Evolutionary conservation across 2,888 invertebrate species (phyloP).

Genomic region (Eristalis tenax): DNA sequence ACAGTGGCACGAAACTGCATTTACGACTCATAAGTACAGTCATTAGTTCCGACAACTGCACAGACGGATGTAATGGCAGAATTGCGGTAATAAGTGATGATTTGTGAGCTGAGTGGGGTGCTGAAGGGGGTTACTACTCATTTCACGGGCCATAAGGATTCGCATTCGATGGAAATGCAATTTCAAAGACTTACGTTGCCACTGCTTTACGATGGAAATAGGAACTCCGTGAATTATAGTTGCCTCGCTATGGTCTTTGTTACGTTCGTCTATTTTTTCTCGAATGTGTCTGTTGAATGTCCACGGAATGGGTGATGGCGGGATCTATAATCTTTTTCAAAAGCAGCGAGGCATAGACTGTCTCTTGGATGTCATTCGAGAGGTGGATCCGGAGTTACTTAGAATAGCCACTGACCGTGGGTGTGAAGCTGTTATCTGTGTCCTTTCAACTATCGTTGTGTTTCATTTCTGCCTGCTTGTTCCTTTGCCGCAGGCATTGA

Average conservation of each 20-base stretch:
- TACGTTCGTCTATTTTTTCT: not conserved
- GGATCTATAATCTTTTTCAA: too few species aligned
- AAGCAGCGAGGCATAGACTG: too few species aligned
- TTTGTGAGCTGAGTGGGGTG: not conserved
- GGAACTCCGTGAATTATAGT: not conserved
- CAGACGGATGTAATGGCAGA: not conserved
- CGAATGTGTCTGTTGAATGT: not conserved
- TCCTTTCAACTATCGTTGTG: too few species aligned
- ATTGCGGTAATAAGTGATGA: not conserved
- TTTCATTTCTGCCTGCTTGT: too few species aligned
- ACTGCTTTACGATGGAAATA: not conserved
- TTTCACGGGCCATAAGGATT: not conserved
- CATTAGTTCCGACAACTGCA: not conserved
- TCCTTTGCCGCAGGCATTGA: not conserved
- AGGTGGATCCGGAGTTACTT: too few species aligned
- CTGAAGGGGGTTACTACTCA: not conserved
- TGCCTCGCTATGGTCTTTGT: not conserved
- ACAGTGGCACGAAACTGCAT: not conserved
- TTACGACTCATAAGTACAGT: not conserved
- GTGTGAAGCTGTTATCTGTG: too few species aligned
- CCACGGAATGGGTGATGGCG: too few species aligned
- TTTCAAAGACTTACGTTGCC: not conserved
- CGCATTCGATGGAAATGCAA: not conserved
- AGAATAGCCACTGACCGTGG: too few species aligned
- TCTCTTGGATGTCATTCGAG: too few species aligned